A percentile compares a stretch with the other conserved stretches of the same genome.
Conservation (phyloP, 2,888 invertebrate species). For the Brassicogethes aeneus region DNA sequence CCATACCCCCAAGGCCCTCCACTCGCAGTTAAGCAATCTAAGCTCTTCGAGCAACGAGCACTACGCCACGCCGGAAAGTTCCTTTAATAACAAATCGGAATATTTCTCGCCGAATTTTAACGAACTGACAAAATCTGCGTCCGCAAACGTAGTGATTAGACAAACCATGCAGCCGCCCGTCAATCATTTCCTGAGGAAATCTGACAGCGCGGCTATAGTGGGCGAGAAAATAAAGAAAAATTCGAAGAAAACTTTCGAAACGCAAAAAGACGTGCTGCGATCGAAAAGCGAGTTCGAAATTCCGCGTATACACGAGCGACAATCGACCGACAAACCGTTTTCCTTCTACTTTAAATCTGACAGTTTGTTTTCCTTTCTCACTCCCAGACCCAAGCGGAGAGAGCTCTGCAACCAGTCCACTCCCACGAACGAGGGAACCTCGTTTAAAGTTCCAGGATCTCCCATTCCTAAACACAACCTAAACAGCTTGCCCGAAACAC, state of each 20-base stretch:
- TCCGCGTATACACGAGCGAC: conserved; percentile 22
- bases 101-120: conserved; percentile 29
- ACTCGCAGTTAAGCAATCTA: conserved; percentile 27
- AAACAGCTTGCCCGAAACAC: conserved; percentile 26
- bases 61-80: conserved; percentile 32
- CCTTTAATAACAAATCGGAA: conserved; percentile 18
- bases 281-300: conserved; percentile 39
- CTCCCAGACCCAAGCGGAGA: conserved; percentile 47
- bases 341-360: conserved; percentile 31
- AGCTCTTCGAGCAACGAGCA: conserved; percentile 31
- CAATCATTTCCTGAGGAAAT: conserved; percentile 9
- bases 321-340: conserved; percentile 17
- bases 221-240: conserved; percentile 12
- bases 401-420: conserved; percentile 22
- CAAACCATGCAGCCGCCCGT: conserved; percentile 11
- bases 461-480: conserved; percentile 23
- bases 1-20: conserved; percentile 24
- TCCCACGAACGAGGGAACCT: conserved; percentile 20
- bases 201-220: conserved; percentile 8
- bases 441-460: conserved; percentile 27
- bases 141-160: conserved; percentile 26
- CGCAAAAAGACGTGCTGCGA: conserved; percentile 24
- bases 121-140: conserved; percentile 32
- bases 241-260: conserved; percentile 16
- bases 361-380: conserved; percentile 49